Conservation (phyloP, 2,888 invertebrate species). For the Leptothorax acervorum region DNA sequence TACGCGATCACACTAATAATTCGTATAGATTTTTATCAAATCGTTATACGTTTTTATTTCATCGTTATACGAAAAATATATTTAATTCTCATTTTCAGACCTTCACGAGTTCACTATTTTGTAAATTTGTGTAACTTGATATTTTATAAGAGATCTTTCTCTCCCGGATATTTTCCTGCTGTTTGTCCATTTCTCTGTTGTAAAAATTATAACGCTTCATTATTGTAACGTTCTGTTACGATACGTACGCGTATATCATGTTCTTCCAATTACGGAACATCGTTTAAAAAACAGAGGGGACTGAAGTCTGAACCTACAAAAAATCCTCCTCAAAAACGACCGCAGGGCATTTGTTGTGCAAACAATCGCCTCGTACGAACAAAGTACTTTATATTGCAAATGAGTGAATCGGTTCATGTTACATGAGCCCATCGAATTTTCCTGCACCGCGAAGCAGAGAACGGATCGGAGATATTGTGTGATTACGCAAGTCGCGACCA, state of each 20-base stretch:
- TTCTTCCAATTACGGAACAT: slow-evolving; percentile 21
- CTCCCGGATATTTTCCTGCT: not conserved
- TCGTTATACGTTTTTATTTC: not conserved
- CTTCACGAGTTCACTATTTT: not conserved
- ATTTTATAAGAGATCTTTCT: not conserved
- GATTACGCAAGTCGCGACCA: slow-evolving; percentile 22
- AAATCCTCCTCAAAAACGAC: slow-evolving; percentile 17
- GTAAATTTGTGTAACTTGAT: not conserved
- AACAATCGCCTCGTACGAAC: slow-evolving; percentile 42
- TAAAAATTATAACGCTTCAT: slow-evolving; percentile 4
- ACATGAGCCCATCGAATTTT: slow-evolving; percentile 19
- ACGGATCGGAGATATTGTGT: slow-evolving; percentile 12
- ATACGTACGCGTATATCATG: not conserved
- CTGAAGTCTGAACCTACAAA: not conserved
- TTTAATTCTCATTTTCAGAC: not conserved
- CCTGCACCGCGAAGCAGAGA: not conserved
- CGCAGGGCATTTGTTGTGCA: slow-evolving; percentile 21
- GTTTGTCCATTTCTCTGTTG: not conserved
- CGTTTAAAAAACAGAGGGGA: slow-evolving; percentile 29
- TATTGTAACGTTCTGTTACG: not conserved
- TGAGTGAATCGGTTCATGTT: slow-evolving; percentile 17
- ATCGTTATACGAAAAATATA: not conserved
- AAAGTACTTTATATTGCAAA: slow-evolving; percentile 22
- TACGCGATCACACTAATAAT: not conserved
- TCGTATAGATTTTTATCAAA: not conserved